Evolutionary conservation across 2,113 vertebrate genomes (phyloP), one percentile per base, ranked within the genome.

Genomic region (Sciurus niger): DNA sequence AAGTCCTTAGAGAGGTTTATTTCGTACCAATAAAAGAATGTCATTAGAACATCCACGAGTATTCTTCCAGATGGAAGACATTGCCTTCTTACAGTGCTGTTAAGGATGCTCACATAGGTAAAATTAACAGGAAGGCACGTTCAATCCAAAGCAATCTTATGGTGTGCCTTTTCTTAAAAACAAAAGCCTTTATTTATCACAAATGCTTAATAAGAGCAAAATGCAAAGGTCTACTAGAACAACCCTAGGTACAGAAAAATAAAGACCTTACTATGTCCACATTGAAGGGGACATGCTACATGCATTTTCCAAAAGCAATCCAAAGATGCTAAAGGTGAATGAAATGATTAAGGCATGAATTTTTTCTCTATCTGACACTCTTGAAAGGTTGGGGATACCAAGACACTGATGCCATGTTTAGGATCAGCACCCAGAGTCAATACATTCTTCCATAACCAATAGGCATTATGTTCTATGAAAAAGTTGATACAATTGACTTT

Each of bases 31-130:
- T 79, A 37, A 84, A 83, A 89, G 5, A 77, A 4, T 83, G 12
- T 78, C 16, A 85, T 87, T 90, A 74, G 87, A 84, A 16, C 73
- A 94, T 17, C 32, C 20, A 4, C 34, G 40, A n/a, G 16, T 79
- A n/a, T 72, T 92, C 12, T 8, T 92, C 70, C 95, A 53, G n/a
- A 78, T 90, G 68, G 83, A 51, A 95, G 93, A 63, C 87, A 80
- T 30, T 91, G 83, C 48, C 55, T 93, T 77, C 74, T 92, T 53
- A 88, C 0, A 48, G 43, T 65, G 18, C 40, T 55, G 14, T 40
- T 43, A 90, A 60, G 16, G 84, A 40, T 74, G 13, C 7, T 86
- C 12, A 94, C 6, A n/a, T 60, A 84, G 12, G 53, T 65, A 87
- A 96, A 95, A 73, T 28, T 67, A 94, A 80, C 6, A n/a, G 37